These are phyloP conservation scores for Macaria notata DNA, from an alignment of 2,888 invertebrate species.

Conservation along the genomic window DNA sequence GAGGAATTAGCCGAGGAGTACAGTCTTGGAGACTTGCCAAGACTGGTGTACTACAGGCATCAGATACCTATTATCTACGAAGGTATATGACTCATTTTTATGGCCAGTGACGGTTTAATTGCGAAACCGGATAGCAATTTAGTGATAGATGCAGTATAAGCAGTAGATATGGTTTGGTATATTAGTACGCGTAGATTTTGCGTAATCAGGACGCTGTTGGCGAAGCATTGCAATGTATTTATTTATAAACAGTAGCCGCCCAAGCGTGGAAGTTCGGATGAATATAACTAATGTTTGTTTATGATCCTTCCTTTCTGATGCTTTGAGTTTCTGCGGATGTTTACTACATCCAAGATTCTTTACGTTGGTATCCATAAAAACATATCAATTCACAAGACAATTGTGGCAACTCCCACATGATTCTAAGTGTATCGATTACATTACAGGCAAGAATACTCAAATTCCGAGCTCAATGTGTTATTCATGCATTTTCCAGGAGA, in stretches of 20 bases:
- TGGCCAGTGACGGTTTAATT: slow-evolving; percentile 52
- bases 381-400: no score
- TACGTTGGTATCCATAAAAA: no score
- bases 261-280: slow-evolving; percentile 3
- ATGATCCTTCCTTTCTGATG: slow-evolving; percentile 7
- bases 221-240: slow-evolving; percentile 24
- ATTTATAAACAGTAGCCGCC: slow-evolving; percentile 30
- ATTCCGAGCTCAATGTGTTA: no score
- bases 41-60: slow-evolving; percentile 95
- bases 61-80: slow-evolving; percentile 97
- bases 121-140: slow-evolving; percentile 46
- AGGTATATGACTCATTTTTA: slow-evolving; percentile 83
- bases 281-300: slow-evolving; percentile 12
- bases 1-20: slow-evolving; percentile 95
- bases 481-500: slow-evolving; percentile 82
- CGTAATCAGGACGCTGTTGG: slow-evolving; percentile 30
- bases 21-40: slow-evolving; percentile 93
- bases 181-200: slow-evolving; percentile 31
- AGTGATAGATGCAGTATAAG: slow-evolving; percentile 38
- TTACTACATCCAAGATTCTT: background rate
- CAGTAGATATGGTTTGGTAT: slow-evolving; percentile 38
- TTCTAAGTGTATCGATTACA: no score
- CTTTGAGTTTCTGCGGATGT: slow-evolving; percentile 1
- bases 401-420: no score
- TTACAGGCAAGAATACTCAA: background rate